Evolutionary conservation across 2,797 vertebrate species (phyloP).

Genomic region (Phyllotis vaccarum): DNA sequence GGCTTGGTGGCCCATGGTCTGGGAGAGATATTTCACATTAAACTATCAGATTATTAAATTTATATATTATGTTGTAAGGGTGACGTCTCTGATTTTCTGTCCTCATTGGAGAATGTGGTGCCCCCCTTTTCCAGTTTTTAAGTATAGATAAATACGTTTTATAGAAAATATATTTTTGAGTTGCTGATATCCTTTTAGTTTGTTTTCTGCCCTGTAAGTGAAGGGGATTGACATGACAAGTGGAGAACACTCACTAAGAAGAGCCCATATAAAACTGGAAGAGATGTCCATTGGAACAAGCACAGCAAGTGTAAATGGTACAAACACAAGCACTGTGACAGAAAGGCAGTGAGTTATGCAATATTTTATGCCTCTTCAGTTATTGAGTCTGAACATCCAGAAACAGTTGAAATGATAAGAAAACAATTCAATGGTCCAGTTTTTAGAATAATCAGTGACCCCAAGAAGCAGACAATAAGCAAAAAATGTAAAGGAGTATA

Average conservation of each 20-base stretch:
- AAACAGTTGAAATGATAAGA: background rate
- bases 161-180: background rate
- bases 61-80: background rate
- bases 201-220: background rate
- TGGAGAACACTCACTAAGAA: background rate
- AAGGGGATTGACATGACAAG: background rate
- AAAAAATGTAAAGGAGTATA: background rate
- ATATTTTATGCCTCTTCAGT: background rate
- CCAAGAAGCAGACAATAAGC: background rate
- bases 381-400: background rate
- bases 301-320: no score
- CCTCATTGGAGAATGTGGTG: background rate
- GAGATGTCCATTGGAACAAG: no score
- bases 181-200: background rate
- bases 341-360: background rate
- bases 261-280: background rate
- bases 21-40: background rate
- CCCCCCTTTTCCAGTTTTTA: background rate
- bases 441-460: background rate
- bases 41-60: background rate
- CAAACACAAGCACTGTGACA: background rate
- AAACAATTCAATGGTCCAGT: background rate
- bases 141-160: background rate
- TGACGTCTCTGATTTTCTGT: background rate
- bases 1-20: background rate